These are phyloP conservation scores for Clamator glandarius DNA, from an alignment of 2,797 vertebrate genomes.

Conservation along the genomic window DNA sequence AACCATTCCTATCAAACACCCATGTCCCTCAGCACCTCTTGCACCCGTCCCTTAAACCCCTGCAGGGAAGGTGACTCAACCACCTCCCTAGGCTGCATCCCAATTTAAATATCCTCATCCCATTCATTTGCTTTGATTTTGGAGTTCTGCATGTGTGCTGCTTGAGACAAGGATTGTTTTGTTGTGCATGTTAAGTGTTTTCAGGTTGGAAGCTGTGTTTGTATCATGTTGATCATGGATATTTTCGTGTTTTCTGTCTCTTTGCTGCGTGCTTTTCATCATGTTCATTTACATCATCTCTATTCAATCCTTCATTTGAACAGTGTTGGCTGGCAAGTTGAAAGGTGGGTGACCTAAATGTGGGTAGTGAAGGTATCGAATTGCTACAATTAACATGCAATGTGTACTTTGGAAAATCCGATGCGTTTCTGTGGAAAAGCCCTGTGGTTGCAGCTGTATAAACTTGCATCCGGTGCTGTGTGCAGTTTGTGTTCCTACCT, in stretches of 20 bases:
- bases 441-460: not conserved
- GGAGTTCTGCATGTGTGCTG: not conserved
- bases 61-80: too few relatives aligned
- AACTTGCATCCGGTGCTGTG: not conserved
- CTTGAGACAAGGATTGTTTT: not conserved
- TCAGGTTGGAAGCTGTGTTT: not conserved
- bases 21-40: too few relatives aligned
- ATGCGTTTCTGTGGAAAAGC: not conserved
- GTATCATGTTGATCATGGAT: not conserved
- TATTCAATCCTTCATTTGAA: conserved; percentile 61
- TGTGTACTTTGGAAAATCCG: not conserved
- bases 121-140: not conserved
- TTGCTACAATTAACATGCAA: not conserved
- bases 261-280: conserved; percentile 41
- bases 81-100: too few relatives aligned
- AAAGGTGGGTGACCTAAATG: conserved; percentile 77
- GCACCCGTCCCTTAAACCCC: too few relatives aligned
- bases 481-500: not conserved
- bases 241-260: conserved; percentile 48
- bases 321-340: conserved; percentile 77
- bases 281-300: conserved; percentile 50
- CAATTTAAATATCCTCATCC: not conserved
- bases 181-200: conserved; percentile 14
- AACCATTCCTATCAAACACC: too few relatives aligned
- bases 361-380: not conserved